Evolutionary conservation across 2,888 invertebrate genomes (phyloP), one percentile per base, ranked within the genome.

Genomic region (Limnephilus rhombicus): DNA sequence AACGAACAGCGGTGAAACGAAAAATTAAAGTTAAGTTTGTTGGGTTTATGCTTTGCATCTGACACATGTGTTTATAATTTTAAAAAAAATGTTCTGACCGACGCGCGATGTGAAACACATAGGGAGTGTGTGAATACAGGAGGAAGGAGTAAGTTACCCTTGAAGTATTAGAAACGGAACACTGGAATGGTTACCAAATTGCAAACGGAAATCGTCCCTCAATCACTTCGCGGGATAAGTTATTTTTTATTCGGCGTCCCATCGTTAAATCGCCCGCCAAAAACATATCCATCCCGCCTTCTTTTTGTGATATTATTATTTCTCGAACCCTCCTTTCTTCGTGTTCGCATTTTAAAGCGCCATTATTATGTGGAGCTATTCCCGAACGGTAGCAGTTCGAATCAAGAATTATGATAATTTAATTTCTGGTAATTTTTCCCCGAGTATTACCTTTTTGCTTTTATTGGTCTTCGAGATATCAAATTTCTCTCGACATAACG

Each of bases 381-480:
- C 92, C 80, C 80, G 90, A 93, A 93, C 92, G 92, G 93, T 92
- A 92, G 93, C 92, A 81, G 86, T 89, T 85, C 80, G 92, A 93
- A 92, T 92, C 91, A 92, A 92, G 91, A 93, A 92, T 92, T 45
- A 93, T 93, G 91, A 93, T 92, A 93, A 93, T 93, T 93, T 92
- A 92, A 93, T 92, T 92, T 93, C 90, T 89, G 41, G 45, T 93
- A 90, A 92, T 92, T 92, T 93, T 91, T 91, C 90, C 29, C 29
- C 68, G 41, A 82, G 82, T 83, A 29, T 53, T 81, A 83, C 82
- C n/a, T 45, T 89, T 7, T 31, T 68, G 53, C 24, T 87, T 68
- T 87, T 53, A 68, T 87, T 68, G 68, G 53, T 5, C 9, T 87
- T 31, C 13, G 31, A 53, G 68, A 53, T 87, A 87, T 87, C 87